These are phyloP conservation scores for Phocides pigmalion DNA, from an alignment of 1,140 invertebrate genomes.

Conservation along the genomic window DNA sequence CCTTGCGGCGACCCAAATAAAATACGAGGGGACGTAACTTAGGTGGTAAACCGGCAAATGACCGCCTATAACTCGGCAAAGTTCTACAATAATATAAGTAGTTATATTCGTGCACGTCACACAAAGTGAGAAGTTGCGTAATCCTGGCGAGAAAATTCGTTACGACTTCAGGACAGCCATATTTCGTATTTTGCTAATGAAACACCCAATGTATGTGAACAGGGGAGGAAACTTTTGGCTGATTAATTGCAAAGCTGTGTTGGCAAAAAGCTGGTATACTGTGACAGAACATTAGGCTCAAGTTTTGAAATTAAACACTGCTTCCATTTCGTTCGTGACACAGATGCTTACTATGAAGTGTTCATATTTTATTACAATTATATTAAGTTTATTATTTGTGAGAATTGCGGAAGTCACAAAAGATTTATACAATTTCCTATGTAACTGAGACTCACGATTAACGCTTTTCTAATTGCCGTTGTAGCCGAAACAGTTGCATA, in stretches of 20 bases:
- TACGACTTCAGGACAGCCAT: constrained; percentile 33
- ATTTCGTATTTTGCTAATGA: constrained; percentile 34
- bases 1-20: constrained; percentile 40
- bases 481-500: too few species aligned
- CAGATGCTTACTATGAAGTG: constrained; percentile 8
- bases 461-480: too few species aligned
- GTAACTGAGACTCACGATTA: too few species aligned
- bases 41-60: constrained; percentile 44
- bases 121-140: constrained; percentile 47
- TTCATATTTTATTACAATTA: constrained; percentile 11
- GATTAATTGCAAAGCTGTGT: constrained; percentile 34
- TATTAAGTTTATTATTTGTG: neutral
- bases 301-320: constrained; percentile 27
- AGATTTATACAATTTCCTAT: too few species aligned
- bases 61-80: constrained; percentile 42
- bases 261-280: constrained; percentile 25
- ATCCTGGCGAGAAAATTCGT: constrained; percentile 33
- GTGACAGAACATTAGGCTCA: constrained; percentile 22
- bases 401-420: neutral
- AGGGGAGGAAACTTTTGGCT: constrained; percentile 29
- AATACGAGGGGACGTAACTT: constrained; percentile 49
- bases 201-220: constrained; percentile 34
- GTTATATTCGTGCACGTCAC: constrained; percentile 35
- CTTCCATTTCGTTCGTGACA: constrained; percentile 9
- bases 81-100: constrained; percentile 39